Percentiles rank a stretch among this genome's conserved stretches.
These are phyloP conservation scores for Eclectus roratus DNA, from an alignment of 2,113 vertebrate genomes.

Conservation along the genomic window DNA sequence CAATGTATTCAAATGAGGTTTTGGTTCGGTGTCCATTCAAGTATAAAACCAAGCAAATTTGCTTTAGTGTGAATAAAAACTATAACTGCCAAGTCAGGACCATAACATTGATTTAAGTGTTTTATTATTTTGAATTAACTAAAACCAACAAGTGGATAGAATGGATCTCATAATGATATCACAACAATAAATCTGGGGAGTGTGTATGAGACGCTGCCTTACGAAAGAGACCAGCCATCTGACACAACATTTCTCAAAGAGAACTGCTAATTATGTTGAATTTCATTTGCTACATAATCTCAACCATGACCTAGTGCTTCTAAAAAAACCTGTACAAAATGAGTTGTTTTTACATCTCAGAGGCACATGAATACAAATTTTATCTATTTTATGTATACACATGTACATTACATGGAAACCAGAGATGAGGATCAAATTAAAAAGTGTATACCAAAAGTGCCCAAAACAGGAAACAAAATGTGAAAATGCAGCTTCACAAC, in stretches of 20 bases:
- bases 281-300: conserved; percentile 30
- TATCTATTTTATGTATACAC: conserved; percentile 76
- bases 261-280: conserved; percentile 13
- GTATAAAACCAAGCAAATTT: not conserved
- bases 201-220: not conserved
- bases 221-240: conserved; percentile 38
- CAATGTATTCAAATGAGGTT: not conserved
- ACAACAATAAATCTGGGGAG: not conserved
- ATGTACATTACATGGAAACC: conserved; percentile 77
- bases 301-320: conserved; percentile 17
- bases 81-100: not conserved
- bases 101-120: not conserved
- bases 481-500: conserved; percentile 52
- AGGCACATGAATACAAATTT: conserved; percentile 78
- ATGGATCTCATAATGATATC: not conserved
- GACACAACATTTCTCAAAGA: conserved; percentile 36
- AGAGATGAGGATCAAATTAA: conserved; percentile 50
- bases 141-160: conserved; percentile 28
- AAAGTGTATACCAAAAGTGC: conserved; percentile 57
- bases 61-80: conserved; percentile 15
- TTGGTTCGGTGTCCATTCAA: not conserved
- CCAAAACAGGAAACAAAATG: conserved; percentile 35
- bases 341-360: conserved; percentile 67
- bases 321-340: conserved; percentile 72
- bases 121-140: conserved; percentile 52